Percentiles rank a stretch among this genome's conserved stretches.
These are phyloP conservation scores for Silurus asotus DNA, from an alignment of 2,113 vertebrate genomes.

Conservation along the genomic window DNA sequence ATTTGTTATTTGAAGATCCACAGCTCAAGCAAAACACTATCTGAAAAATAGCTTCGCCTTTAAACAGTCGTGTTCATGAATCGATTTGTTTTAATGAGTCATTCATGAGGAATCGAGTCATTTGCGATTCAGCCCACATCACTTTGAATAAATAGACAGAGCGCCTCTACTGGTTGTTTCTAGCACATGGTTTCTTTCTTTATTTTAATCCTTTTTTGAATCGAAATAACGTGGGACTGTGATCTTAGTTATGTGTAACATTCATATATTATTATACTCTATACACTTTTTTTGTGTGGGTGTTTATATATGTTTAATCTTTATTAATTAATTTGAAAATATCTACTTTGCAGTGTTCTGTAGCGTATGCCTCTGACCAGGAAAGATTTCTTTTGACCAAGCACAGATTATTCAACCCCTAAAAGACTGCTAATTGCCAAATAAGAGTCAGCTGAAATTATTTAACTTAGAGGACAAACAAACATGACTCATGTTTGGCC, in stretches of 20 bases:
- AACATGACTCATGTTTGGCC: neutral
- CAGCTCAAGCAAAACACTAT: neutral
- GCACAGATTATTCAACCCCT: neutral
- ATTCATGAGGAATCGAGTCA: slow-evolving; percentile 17
- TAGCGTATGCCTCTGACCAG: too few relatives aligned
- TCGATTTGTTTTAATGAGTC: neutral
- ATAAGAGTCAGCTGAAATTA: neutral
- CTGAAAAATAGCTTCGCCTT: neutral
- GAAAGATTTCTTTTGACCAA: neutral
- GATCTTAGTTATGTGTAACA: neutral
- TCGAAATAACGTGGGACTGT: neutral
- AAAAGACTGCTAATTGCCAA: neutral
- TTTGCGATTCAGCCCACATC: neutral
- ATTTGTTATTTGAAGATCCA: neutral
- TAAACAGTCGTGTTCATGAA: neutral
- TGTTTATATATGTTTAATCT: neutral
- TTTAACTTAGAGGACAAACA: neutral
- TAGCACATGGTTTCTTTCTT: neutral
- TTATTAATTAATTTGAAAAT: neutral
- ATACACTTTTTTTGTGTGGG: too few relatives aligned
- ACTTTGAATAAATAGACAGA: slow-evolving; percentile 15
- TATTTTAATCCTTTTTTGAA: neutral
- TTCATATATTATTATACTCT: neutral
- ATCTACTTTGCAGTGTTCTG: neutral
- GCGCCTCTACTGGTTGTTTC: slow-evolving; percentile 27